A percentile compares a stretch with the other conserved stretches of the same genome.
phyloP scores from a whole-genome alignment of 2,797 vertebrate genomes.

The Gephyroberyx darwinii region DNA sequence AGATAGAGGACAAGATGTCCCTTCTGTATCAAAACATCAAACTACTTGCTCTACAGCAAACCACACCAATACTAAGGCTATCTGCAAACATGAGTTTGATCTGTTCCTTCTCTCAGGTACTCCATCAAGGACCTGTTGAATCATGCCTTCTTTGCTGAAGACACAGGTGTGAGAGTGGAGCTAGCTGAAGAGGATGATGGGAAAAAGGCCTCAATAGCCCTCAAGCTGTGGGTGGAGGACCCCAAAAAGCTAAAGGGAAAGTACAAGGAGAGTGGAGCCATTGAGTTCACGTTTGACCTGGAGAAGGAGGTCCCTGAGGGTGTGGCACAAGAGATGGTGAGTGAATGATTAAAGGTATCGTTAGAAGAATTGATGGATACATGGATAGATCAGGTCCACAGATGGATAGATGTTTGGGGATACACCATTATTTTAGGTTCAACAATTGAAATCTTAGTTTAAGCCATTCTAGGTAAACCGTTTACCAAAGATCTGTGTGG shows the following conservation, averaged over 20 bases:
- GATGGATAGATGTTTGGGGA: neutral
- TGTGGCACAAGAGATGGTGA: constrained; percentile 98
- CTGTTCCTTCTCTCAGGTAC: constrained; percentile 81
- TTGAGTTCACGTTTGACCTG: constrained; percentile 96
- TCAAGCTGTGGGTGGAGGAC: constrained; percentile 98
- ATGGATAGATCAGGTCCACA: neutral
- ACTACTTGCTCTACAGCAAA: neutral
- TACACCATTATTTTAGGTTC: neutral
- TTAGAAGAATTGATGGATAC: neutral
- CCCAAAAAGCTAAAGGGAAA: constrained; percentile 98
- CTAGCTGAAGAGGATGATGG: constrained; percentile 97
- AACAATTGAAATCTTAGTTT: neutral
- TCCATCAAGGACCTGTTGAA: constrained; percentile 97
- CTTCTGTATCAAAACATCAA: constrained; percentile 1
- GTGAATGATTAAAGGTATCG: constrained; percentile 39
- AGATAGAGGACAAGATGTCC: neutral
- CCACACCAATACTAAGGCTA: neutral
- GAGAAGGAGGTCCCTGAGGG: constrained; percentile 95
- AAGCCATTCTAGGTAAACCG: neutral
- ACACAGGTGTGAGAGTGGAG: constrained; percentile 97
- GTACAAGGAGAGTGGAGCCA: constrained; percentile 98
- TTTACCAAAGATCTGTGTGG: neutral
- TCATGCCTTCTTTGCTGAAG: constrained; percentile 98
- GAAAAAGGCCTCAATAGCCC: constrained; percentile 93
- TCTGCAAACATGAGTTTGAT: constrained; percentile 14